Evolutionary conservation across 2,113 vertebrate species (phyloP), one percentile per base, ranked within the genome.

Genomic region (Carassius gibelio): DNA sequence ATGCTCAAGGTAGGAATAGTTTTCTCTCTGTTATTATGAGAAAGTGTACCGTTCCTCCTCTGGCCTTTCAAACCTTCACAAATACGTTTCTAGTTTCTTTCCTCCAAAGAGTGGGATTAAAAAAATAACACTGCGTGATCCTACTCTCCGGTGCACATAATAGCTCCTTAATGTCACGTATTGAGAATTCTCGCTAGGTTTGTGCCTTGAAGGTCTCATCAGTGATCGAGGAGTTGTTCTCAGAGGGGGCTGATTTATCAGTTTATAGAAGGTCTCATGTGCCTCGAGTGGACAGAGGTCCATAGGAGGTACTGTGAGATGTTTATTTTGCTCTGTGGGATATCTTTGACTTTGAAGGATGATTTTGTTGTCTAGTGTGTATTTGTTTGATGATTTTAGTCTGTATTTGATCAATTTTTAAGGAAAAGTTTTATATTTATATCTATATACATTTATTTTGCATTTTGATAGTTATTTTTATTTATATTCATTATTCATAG

Each of bases 341-440:
- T 55, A 23, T 52, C 76, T 61, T 66, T 77, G 87, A 87, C 87
- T 86, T 80, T 83, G 66, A 84, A 75, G 59, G 66, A 61, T 81
- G 77, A 69, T 71, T 86, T 88, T 83, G 75, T 83, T 57, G 75
- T 81, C 77, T 48, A 71, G 45, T 36, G 80, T 38, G 59, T 38
- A 38, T 38, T 38, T 38, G 3, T 38, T 38, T 38, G 36, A 38
- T 38, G 36, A 38, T 38, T 38, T 38, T 38, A 38, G 36, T 38
- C 3, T 38, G 36, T 38, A 42, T 42, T 42, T 42, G 8, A 6
- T 8, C 38, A 42, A 42, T 0, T 42, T 38, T 6, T 7, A 38
- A 6, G 38, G 5, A 42, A 42, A 42, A 42, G 7, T 0, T 42
- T 8, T 42, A 42, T 42, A 42, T 42, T 1, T 42, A 8, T 42